These are phyloP conservation scores for Ivindomyrus marchei DNA, from an alignment of 2,113 vertebrate genomes.

Conservation along the genomic window DNA sequence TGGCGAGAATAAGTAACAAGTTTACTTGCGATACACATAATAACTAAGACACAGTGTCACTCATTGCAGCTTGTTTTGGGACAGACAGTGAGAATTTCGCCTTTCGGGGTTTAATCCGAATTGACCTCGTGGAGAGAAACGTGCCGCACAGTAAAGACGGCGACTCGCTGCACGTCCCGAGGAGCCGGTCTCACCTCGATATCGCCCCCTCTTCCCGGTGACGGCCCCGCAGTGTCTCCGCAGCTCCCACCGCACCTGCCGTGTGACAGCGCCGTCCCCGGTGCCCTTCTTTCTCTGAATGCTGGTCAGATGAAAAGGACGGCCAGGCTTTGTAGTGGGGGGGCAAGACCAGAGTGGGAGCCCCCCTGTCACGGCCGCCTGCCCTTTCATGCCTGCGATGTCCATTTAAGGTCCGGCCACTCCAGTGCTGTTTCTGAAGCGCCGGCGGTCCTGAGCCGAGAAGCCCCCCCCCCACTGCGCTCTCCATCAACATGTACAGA, in stretches of 20 bases:
- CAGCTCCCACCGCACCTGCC: background rate
- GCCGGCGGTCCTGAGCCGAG: background rate
- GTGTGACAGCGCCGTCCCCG: conserved; percentile 34
- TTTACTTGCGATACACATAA: background rate
- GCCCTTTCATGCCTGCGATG: conserved; percentile 56
- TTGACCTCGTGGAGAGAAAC: background rate
- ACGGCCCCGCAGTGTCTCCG: background rate
- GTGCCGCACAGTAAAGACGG: background rate
- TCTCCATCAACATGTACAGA: background rate
- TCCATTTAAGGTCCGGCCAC: conserved; percentile 44
- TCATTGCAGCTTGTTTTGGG: background rate
- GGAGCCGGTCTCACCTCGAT: background rate
- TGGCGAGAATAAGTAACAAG: background rate
- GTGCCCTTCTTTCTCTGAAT: conserved; percentile 60
- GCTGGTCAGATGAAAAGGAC: conserved; percentile 69
- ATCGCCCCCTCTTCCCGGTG: background rate
- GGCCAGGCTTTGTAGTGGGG: conserved; percentile 63
- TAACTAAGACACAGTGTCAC: background rate
- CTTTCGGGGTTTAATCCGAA: background rate
- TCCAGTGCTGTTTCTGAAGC: background rate
- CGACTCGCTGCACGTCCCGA: background rate
- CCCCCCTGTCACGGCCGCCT: conserved; percentile 50
- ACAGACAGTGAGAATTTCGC: background rate
- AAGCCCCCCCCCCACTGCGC: too few species aligned
- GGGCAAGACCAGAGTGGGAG: conserved; percentile 50